These are phyloP conservation scores for Mixornis gularis DNA, from an alignment of 2,113 vertebrate species.

Conservation along the genomic window DNA sequence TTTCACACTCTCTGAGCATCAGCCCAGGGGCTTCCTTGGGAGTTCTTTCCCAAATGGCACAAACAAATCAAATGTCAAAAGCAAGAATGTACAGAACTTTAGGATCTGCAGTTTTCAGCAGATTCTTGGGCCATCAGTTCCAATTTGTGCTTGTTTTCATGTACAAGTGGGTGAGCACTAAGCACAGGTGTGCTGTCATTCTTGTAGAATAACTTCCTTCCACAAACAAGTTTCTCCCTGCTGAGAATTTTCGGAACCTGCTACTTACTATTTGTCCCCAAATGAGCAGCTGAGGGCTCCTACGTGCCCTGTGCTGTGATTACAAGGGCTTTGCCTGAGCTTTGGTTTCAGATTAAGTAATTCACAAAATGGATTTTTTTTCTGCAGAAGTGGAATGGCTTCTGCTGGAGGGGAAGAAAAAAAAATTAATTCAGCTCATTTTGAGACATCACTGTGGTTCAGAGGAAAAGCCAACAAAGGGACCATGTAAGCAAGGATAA, in stretches of 20 bases:
- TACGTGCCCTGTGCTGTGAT: background rate
- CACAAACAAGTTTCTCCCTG: background rate
- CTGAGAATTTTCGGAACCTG: background rate
- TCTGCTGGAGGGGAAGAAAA: background rate
- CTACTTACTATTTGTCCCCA: background rate
- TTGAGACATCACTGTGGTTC: background rate
- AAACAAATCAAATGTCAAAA: background rate
- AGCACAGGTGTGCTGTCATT: background rate
- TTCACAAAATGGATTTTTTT: background rate
- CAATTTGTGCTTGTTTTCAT: background rate
- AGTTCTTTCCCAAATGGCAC: background rate
- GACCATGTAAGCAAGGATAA: background rate
- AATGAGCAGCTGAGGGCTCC: background rate
- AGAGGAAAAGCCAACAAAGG: background rate
- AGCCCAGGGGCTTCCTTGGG: background rate
- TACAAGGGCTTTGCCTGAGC: background rate
- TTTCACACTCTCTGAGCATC: background rate
- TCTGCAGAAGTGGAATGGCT: background rate
- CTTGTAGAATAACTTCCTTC: background rate
- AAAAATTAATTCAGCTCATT: background rate
- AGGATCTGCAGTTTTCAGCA: background rate
- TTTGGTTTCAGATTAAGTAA: background rate
- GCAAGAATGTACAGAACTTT: background rate
- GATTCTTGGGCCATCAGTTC: background rate
- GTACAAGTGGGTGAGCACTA: background rate